These are phyloP conservation scores for Lycophotia porphyrea DNA, from an alignment of 2,888 invertebrate genomes.

Conservation along the genomic window DNA sequence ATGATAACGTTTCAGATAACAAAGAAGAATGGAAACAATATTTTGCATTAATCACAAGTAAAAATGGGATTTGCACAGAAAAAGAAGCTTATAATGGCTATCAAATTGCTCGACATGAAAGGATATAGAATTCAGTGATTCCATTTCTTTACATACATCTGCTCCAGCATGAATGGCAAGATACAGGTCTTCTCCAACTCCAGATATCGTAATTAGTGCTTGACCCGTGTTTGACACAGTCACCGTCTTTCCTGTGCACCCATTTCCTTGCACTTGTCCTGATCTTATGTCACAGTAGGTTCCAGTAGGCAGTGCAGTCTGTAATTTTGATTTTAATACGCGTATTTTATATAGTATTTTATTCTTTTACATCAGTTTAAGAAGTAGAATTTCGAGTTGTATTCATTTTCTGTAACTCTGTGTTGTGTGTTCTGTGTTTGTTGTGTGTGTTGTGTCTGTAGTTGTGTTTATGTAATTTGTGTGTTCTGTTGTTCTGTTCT, in stretches of 20 bases:
- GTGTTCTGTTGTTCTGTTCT: too few relatives aligned
- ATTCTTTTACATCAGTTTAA: not conserved
- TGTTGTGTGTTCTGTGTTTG: too few relatives aligned
- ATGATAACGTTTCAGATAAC: not conserved
- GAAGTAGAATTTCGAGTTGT: not conserved
- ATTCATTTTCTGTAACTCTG: not conserved
- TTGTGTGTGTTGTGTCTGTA: too few relatives aligned
- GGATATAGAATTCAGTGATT: not conserved
- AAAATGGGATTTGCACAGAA: not conserved
- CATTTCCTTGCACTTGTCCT: conserved; percentile 85
- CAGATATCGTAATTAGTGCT: conserved; percentile 88
- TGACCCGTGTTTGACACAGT: conserved; percentile 88
- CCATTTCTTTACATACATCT: conserved; percentile 71
- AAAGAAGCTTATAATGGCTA: not conserved
- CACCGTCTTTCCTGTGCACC: conserved; percentile 91
- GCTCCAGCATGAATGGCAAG: conserved; percentile 90
- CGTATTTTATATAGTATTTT: too few relatives aligned
- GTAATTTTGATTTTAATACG: conserved; percentile 55
- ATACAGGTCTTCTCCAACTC: conserved; percentile 90
- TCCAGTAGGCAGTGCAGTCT: conserved; percentile 92
- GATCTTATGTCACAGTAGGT: conserved; percentile 94
- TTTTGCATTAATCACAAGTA: not conserved
- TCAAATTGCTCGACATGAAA: not conserved
- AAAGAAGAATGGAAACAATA: not conserved
- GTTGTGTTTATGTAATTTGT: too few relatives aligned